Base-by-base conservation (phyloP, 2,113 vertebrate species). In the Larimichthys crocea region DNA sequence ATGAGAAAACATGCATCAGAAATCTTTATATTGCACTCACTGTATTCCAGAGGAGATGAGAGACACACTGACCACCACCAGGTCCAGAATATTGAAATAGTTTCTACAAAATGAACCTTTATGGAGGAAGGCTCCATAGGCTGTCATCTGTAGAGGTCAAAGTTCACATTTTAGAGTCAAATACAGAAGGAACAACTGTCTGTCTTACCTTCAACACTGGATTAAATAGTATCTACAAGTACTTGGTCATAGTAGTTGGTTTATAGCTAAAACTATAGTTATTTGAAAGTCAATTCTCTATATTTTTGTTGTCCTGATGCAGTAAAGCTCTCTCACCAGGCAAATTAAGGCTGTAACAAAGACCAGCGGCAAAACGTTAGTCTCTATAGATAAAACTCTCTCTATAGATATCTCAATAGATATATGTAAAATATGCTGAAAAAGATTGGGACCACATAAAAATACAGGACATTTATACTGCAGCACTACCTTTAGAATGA, bases 1-100 rank as follows among this genome's bases (percentile, higher is more conserved):
- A 22, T n/a, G 11, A 15, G 35, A 67, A 86, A 56, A n/a, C 69
- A 63, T 82, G 71, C 74, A 65, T 20, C 17, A 70, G 35, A 15
- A 68, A 60, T 53, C 17, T 67, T 10, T 8, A 1, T 1, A 20
- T 10, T 65, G 74, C 88, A 98, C 98, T 99, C 94, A 99, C 98
- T 99, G 97, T 93, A 99, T 99, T 84, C 97, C 97, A 80, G 98
- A 99, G 76, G 98, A 99, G 96, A 99, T 99, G 96, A 99, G 98
- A 29, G 98, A 99, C 85, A 99, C 98, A 74, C 98, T 99, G 95
- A 99, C 98, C 91, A 99, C 98, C 90, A 99, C 96, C 92, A 99
- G 95, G 92, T 99, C 98, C 85, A 99, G 79, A 90, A 99, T 99
- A 95, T 99, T 99, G 94, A 99, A 99, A 88, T 99, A 99, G 93